Evolutionary conservation across 2,888 invertebrate species (phyloP), one percentile per base, ranked within the genome.

Genomic region (Arenicola marina): DNA sequence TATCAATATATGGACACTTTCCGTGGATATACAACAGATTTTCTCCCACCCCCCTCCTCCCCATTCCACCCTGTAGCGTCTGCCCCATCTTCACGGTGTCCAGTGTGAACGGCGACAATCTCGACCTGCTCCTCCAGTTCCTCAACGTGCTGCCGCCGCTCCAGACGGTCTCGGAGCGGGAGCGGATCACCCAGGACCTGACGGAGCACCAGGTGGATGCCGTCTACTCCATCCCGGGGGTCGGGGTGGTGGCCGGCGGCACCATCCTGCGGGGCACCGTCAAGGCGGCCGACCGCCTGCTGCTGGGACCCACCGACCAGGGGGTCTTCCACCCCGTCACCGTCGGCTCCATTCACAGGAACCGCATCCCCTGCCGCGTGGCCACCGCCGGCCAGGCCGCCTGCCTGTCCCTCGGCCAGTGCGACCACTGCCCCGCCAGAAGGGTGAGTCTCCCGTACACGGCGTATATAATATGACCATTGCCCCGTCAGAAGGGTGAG

Each of bases 141-240:
- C 87, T 98, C 24, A 90, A 94, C 78, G 91, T 94, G 26, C 86
- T 95, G 48, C 83, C 89, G 69, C 77, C 81, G 0, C 64, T 77
- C 38, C 54, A 55, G 31, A 73, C 69, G 58, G 73, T 68, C 60
- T 86, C 87, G 57, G 90, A 91, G 75, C 87, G 89, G 68, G 90
- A 91, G 77, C 86, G 88, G 34, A 80, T 90, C n/a, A 89, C 90
- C 74, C 89, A 90, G 78, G 87, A 87, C 68, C 75, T 75, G 59
- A 92, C 95, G 0, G 95, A 96, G 86, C 96, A 97, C 86, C 95
- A 96, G 87, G 97, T 98, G 48, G 97, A 98, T 80, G 96, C 96
- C 85, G 92, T 85, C 32, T 86, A 83, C 74, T 76, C 76, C 57
- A 84, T 86, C 28, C 83, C 84, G 4, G 77, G 74, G 44, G 80